Evolutionary conservation across 2,113 vertebrate species (phyloP), one percentile per base, ranked within the genome.

Genomic region (Turnix velox): DNA sequence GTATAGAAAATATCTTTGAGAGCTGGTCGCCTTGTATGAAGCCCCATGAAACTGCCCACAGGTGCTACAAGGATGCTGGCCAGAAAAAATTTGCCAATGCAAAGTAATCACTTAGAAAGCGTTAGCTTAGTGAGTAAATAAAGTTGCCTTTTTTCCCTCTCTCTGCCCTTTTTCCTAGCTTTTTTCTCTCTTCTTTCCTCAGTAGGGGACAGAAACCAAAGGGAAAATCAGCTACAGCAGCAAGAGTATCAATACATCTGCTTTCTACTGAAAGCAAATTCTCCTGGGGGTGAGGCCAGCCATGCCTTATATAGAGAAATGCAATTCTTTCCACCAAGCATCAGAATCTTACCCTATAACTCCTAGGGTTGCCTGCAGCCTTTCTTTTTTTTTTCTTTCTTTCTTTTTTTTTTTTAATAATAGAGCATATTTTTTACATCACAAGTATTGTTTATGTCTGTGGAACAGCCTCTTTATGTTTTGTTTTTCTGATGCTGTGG

Each of bases 401-500:
- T 31, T 30, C 33, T 75, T 25, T 8, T 5, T 45, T 46, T n/a
- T 4, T 55, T 28, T 28, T 3, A 49, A 58, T 54, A 83, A 59
- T 12, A 76, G 23, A 57, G 24, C 77, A 59, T 84, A 40, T 67
- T 93, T 87, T 92, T 90, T 42, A 58, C n/a, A 88, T 85, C 77
- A 65, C 22, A 35, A 24, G 7, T 35, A 94, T 62, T 87, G 73
- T 65, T 91, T 92, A 78, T 54, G 59, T 67, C 73, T 77, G 37
- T 46, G 42, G 31, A 93, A 87, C 48, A 74, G 45, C 22, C 63
- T 81, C 67, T 90, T 88, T 62, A 58, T 82, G n/a, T 66, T 78
- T 73, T 92, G 33, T 91, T 90, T 78, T 55, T 65, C 48, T 74
- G 74, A 63, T 58, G 82, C 67, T 68, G 59, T 51, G 69, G 46